These are phyloP conservation scores for Campylorhamphus procurvoides DNA, from an alignment of 2,113 vertebrate species.

Conservation along the genomic window DNA sequence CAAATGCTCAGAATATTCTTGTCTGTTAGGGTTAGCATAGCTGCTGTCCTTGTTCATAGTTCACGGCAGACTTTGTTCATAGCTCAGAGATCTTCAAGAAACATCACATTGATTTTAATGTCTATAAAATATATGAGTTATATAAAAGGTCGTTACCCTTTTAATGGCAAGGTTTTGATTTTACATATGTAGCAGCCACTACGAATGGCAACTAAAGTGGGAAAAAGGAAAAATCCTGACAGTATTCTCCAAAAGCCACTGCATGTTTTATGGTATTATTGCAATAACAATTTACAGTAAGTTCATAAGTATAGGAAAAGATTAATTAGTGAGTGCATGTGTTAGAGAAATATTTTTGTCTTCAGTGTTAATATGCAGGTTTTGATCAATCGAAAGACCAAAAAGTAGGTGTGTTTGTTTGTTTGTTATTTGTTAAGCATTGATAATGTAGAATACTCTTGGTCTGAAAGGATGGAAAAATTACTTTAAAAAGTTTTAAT, in stretches of 20 bases:
- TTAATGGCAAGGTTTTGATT: not conserved
- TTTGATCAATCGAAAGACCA: slow-evolving; percentile 32
- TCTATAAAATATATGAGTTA: not conserved
- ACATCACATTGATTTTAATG: no score
- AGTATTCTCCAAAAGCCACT: not conserved
- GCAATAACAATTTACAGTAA: not conserved
- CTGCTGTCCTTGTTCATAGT: not conserved
- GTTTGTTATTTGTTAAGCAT: not conserved
- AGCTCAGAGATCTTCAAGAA: no score
- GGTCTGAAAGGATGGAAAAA: not conserved
- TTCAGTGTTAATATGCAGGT: not conserved
- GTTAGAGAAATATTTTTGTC: slow-evolving; percentile 40
- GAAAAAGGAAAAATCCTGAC: not conserved
- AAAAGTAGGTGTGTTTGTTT: not conserved
- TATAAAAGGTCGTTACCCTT: not conserved
- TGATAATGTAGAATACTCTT: not conserved
- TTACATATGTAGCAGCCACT: not conserved
- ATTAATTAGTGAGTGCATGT: not conserved
- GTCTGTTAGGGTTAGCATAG: not conserved
- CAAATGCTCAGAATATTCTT: not conserved
- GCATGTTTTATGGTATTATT: not conserved
- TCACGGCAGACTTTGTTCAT: no score
- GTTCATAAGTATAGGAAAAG: not conserved
- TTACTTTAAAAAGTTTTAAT: not conserved
- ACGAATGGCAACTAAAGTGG: not conserved